These are phyloP conservation scores for Gymnorhina tibicen DNA, from an alignment of 2,113 vertebrate genomes.

Conservation along the genomic window DNA sequence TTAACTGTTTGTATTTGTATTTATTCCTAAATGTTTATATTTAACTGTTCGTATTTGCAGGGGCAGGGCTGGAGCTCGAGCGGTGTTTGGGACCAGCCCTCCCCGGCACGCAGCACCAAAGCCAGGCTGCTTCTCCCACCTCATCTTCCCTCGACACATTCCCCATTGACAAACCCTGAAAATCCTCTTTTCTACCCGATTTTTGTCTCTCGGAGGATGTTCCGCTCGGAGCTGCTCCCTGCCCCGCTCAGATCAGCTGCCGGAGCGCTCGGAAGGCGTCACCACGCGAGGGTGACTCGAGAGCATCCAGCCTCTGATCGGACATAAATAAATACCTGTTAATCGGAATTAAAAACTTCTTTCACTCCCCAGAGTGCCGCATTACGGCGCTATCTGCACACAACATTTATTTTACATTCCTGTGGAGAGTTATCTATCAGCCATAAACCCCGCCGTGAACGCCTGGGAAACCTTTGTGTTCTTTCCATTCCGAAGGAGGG, in stretches of 20 bases:
- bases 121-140: neutral
- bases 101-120: accelerated
- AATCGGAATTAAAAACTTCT: neutral
- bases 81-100: neutral
- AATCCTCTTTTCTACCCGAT: neutral
- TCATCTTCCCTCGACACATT: accelerated
- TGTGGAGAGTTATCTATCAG: neutral
- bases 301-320: neutral
- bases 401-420: neutral
- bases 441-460: neutral
- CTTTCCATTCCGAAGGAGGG: too few relatives aligned
- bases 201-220: neutral
- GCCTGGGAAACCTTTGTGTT: neutral
- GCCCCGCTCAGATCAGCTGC: neutral
- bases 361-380: neutral
- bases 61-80: neutral
- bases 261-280: neutral
- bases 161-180: neutral
- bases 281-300: neutral
- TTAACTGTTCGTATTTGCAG: neutral
- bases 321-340: neutral
- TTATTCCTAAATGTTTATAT: accelerated
- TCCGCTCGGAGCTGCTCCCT: neutral
- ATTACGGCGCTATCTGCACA: neutral
- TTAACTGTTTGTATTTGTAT: neutral